Base-by-base conservation (phyloP, 1,140 invertebrate genomes). In the Monomorium pharaonis region DNA sequence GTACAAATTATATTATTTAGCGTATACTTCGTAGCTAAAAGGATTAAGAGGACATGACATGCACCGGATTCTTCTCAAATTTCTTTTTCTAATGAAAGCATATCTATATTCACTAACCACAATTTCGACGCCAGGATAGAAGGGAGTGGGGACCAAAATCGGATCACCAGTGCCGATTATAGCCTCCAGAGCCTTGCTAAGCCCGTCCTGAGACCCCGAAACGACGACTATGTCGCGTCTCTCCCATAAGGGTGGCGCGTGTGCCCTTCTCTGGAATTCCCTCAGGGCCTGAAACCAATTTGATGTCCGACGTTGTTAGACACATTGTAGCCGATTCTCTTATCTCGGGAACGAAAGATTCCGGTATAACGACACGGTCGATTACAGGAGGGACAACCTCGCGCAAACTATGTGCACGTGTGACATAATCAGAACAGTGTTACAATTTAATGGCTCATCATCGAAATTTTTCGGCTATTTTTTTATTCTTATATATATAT, bases 121-220 rank as follows among this genome's bases (percentile, higher is more conserved):
- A 58, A 96, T 95, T 89, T 97, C 95, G 6, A 96, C 95, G 49
- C 97, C 97, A 3, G 97, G 96, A 91, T 98, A 98, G 21, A 96
- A 93, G 16, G 96, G 97, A 93, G 97, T 96, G 74, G 96, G 97
- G 14, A 97, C 95, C n/a, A 98, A 90, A 18, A 98, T 94, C 7
- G 97, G 94, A 92, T 98, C 97, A 1, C 96, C 97, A n/a, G 95
- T 95, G 56, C 96, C 94, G 76, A 97, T 90, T 63, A 97, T 94
- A 93, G 97, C 96, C 86, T 97, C 97, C 3, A 97, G 94, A 75
- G 96, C 95, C 94, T 97, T 97, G 93, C 97, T 97, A 83, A 98
- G 96, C 14, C 97, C 97, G 94, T 98, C 97, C 93, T 98, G 97
- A 69, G 96, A 96, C 14, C 97, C 98, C 85, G 96, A 96, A 1